Evolutionary conservation across 2,797 vertebrate species (phyloP), one percentile per base, ranked within the genome.

Genomic region (Silurus aristotelis): DNA sequence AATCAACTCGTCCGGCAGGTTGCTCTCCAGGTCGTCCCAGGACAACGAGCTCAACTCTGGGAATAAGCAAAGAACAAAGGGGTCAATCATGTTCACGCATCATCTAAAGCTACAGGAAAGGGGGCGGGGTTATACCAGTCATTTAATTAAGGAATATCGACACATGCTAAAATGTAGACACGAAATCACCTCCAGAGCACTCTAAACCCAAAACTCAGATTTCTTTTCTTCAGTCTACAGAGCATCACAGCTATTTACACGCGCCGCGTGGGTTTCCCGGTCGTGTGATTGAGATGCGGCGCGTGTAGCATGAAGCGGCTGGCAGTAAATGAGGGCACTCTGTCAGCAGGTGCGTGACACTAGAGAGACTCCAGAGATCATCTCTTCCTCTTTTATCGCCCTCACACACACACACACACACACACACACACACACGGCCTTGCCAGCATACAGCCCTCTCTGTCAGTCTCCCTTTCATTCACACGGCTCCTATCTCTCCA

Each of bases 1-100:
- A 87, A 99, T 99, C 92, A 99, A 94, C 92, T 99, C 98, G 92
- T 99, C 98, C 2, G 98, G 98, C 93, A 99, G 97, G 93, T 99
- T 97, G 48, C 98, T 98, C 93, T 99, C 98, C 91, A 99, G 94
- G 92, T 99, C 97, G 83, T 94, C 95, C 95, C 95, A 96, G 88
- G 98, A 96, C 85, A 98, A 93, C 75, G 97, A 97, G 88, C 96
- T 97, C 87, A 98, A 95, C 94, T 99, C 98, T 98, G 25, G 83
- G 72, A 87, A 90, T 92, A 87, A 84, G 43, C 1, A 31, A 83
- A 91, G 91, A 46, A 91, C 25, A 73, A 60, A 3, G 66, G 66
- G 43, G 7, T 25, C 70, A 2, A 52, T 70, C 56, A 71, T 4
- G 2, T 10, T 76, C 22, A 20, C 20, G 22, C 5, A 52, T 22